Base-by-base conservation (phyloP, 1,140 invertebrate genomes). In the Pseudomyrmex pallidus region DNA sequence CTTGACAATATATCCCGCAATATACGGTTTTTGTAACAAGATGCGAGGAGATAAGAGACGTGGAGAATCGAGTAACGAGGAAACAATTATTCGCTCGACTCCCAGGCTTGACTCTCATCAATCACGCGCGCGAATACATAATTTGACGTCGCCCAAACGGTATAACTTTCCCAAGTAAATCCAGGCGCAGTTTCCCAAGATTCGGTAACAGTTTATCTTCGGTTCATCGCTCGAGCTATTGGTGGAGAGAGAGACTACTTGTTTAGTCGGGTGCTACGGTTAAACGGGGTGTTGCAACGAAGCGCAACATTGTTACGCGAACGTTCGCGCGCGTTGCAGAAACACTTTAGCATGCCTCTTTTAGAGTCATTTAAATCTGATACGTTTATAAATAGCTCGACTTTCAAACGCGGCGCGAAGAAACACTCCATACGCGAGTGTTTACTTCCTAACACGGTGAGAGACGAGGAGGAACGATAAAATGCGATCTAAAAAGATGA, bases 291-390 rank as follows among this genome's bases (percentile, higher is more conserved):
- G 25, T 67, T 22, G 59, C 20, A 2, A 22, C 25, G 70, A 59
- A 20, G n/a, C n/a, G 12, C 8, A 50, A 62, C 10, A 63, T 61
- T 48, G 35, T 74, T 61, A 46, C 44, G 56, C 44, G 56, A 48
- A 44, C 4, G 0, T 1, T 44, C 35, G 35, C 35, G 8, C 17
- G 35, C 59, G 25, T 12, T 44, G 2, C 13, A 20, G 8, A 50
- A 17, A 50, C 44, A n/a, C 35, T 35, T 35, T 35, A n/a, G 17
- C 35, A 22, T 35, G 52, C n/a, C 48, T 10, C 54, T 48, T 52
- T 83, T 15, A 5, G 25, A 57, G 13, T 50, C 20, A 57, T 20
- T 46, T 35, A 22, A 64, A 84, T 50, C n/a, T 35, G 56, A 85
- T 44, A 56, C 25, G 62, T 54, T 62, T 50, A 62, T 61, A 64